Evolutionary conservation across 2,113 vertebrate species (phyloP).

Genomic region (Pangasianodon gigas): DNA sequence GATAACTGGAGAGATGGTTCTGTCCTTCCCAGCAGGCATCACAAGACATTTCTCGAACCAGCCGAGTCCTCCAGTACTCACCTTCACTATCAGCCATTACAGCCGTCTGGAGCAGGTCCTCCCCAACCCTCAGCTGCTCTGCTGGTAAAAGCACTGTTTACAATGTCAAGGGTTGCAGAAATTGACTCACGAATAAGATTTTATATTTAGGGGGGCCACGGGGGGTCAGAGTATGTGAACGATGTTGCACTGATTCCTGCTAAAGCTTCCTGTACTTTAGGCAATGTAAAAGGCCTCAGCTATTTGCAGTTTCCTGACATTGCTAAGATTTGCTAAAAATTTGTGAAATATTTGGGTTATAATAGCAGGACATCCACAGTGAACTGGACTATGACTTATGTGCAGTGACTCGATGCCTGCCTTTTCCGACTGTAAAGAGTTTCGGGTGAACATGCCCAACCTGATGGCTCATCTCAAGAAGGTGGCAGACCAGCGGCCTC

Average conservation of each 20-base stretch:
- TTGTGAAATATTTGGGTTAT: neutral
- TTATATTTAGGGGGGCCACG: too few species aligned
- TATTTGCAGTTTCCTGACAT: neutral
- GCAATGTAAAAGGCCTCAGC: neutral
- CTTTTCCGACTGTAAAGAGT: conserved; percentile 82
- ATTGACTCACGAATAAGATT: neutral
- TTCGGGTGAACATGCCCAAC: conserved; percentile 99
- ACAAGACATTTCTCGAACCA: conserved; percentile 94
- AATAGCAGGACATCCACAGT: neutral
- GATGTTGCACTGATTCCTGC: neutral
- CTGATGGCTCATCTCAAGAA: conserved; percentile 94
- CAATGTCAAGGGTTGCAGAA: neutral
- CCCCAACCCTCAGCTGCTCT: conserved; percentile 96
- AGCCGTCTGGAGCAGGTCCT: conserved; percentile 92
- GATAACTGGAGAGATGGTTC: conserved; percentile 95
- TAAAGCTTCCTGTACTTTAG: neutral
- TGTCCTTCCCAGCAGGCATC: conserved; percentile 95
- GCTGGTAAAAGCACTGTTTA: conserved; percentile 79
- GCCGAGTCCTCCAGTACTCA: conserved; percentile 86
- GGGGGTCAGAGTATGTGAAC: neutral
- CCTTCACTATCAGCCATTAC: conserved; percentile 91
- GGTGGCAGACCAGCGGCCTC: conserved; percentile 96
- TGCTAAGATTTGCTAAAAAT: neutral
- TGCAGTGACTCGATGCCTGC: conserved; percentile 81
- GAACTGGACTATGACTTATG: neutral